A percentile compares a stretch with the other conserved stretches of the same genome.
phyloP scores from a whole-genome alignment of 2,888 invertebrate genomes.

The Andrena dorsata region DNA sequence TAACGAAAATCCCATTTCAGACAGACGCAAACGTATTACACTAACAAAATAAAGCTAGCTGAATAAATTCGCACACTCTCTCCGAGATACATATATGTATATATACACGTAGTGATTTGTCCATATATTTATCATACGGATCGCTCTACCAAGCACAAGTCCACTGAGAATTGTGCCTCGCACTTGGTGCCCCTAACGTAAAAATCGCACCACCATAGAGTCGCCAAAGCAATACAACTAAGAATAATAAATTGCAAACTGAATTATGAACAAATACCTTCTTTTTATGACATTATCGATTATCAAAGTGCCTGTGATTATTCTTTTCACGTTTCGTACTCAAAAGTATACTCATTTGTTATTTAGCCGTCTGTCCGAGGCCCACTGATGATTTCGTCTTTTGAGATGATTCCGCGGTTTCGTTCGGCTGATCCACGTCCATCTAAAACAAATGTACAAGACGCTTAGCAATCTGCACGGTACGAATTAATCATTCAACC shows the following conservation, averaged over 20 bases:
- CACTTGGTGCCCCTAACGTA: slow-evolving; percentile 34
- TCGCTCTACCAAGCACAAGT: slow-evolving; percentile 12
- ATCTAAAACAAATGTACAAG: slow-evolving; percentile 73
- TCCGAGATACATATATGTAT: not conserved
- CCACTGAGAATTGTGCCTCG: slow-evolving; percentile 37
- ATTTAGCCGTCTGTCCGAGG: slow-evolving; percentile 81
- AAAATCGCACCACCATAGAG: slow-evolving; percentile 32
- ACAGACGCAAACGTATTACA: slow-evolving; percentile 40
- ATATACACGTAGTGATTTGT: slow-evolving; percentile 5
- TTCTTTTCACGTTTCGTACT: slow-evolving; percentile 69
- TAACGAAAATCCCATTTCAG: slow-evolving; percentile 35
- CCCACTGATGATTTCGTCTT: slow-evolving; percentile 80
- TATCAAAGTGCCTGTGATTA: slow-evolving; percentile 66
- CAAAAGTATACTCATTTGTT: slow-evolving; percentile 78
- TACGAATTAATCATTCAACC: not conserved
- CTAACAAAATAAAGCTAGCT: slow-evolving; percentile 39
- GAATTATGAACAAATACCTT: slow-evolving; percentile 62
- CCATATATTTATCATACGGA: slow-evolving; percentile 35
- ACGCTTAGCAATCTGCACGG: not conserved
- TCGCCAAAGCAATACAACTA: slow-evolving; percentile 28
- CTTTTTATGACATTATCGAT: slow-evolving; percentile 60
- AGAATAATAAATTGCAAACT: slow-evolving; percentile 48
- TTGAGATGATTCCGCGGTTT: slow-evolving; percentile 82
- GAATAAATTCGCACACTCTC: slow-evolving; percentile 42
- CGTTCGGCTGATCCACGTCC: slow-evolving; percentile 82